Percentiles rank a stretch among this genome's conserved stretches.
phyloP scores from a whole-genome alignment of 2,888 invertebrate species.

The Congeria kusceri region DNA sequence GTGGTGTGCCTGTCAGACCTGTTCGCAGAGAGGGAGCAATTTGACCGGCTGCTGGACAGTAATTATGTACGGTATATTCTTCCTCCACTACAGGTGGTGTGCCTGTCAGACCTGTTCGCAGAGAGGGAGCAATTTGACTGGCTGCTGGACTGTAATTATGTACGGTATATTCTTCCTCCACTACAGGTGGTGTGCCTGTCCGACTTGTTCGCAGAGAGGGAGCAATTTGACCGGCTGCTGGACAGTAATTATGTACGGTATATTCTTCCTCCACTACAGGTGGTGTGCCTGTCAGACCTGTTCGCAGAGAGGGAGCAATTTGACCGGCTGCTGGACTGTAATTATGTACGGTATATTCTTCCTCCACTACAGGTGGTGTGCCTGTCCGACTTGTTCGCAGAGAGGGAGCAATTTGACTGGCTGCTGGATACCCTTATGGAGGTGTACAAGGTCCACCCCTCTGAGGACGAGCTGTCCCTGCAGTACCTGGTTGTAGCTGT shows the following conservation, averaged over 20 bases:
- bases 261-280: slow-evolving; percentile 88
- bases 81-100: slow-evolving; percentile 87
- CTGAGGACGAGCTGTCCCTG: slow-evolving; percentile 92
- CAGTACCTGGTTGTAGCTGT: slow-evolving; percentile 90
- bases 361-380: slow-evolving; percentile 87
- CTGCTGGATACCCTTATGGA: slow-evolving; percentile 86
- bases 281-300: slow-evolving; percentile 91
- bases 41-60: slow-evolving; percentile 85
- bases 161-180: slow-evolving; percentile 90
- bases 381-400: slow-evolving; percentile 90
- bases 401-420: slow-evolving; percentile 90
- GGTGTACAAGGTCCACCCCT: slow-evolving; percentile 88
- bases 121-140: slow-evolving; percentile 90
- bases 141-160: slow-evolving; percentile 79
- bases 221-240: slow-evolving; percentile 88
- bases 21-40: slow-evolving; percentile 90
- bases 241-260: slow-evolving; percentile 89
- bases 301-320: slow-evolving; percentile 90
- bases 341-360: slow-evolving; percentile 91
- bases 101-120: no score
- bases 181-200: slow-evolving; percentile 89
- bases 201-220: slow-evolving; percentile 90
- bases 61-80: slow-evolving; percentile 92
- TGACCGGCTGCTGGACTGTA: slow-evolving; percentile 83
- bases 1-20: slow-evolving; percentile 91